Conservation (phyloP, 2,113 vertebrate genomes). For the Nettapus auritus region DNA sequence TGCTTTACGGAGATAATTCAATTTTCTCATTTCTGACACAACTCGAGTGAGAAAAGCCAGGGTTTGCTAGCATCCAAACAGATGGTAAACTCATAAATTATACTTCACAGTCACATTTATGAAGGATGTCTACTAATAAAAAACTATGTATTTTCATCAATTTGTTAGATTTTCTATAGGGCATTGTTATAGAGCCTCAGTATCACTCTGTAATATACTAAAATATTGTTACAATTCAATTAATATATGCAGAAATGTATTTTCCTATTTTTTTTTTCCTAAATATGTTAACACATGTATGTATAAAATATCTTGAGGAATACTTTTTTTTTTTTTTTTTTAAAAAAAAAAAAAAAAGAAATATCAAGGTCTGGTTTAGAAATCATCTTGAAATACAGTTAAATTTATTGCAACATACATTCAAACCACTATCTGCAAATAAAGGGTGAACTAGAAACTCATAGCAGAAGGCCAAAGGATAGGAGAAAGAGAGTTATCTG, state of each 20-base stretch:
- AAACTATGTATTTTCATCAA: neutral
- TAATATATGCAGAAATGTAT: neutral
- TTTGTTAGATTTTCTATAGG: neutral
- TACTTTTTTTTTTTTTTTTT: too few relatives aligned
- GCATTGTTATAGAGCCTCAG: neutral
- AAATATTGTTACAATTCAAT: neutral
- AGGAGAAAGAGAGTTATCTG: neutral
- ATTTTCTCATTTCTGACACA: neutral
- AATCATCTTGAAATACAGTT: neutral
- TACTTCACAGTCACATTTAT: neutral
- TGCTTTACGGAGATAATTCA: neutral
- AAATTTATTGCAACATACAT: neutral
- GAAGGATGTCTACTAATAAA: neutral
- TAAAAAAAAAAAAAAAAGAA: neutral
- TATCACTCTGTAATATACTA: neutral
- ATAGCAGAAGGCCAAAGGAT: neutral
- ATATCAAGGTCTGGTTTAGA: neutral
- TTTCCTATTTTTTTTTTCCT: neutral
- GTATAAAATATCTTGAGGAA: neutral
- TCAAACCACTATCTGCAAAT: neutral
- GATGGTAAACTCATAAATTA: neutral
- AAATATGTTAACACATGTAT: neutral
- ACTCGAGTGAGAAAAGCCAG: neutral
- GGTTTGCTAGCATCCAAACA: neutral
- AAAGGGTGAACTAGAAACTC: neutral